phyloP scores from a whole-genome alignment of 2,797 vertebrate species.

The Alauda arvensis region DNA sequence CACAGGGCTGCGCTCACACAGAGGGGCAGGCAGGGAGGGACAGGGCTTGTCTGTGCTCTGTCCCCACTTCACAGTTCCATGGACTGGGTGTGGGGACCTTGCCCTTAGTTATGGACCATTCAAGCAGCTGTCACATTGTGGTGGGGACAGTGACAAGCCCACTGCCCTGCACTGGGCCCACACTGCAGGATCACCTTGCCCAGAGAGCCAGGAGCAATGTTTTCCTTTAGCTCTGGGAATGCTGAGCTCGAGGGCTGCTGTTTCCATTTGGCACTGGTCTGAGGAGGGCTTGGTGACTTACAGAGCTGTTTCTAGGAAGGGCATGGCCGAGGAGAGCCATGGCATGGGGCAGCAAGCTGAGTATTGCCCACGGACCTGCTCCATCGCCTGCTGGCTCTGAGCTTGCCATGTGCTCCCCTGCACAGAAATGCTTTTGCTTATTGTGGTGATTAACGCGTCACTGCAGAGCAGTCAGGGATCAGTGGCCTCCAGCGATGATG shows the following conservation, averaged over 20 bases:
- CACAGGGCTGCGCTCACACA: background rate
- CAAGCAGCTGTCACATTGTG: accelerated
- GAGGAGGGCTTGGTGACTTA: background rate
- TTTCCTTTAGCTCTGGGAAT: background rate
- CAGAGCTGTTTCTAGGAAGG: background rate
- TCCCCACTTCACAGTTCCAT: background rate
- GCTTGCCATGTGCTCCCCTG: background rate
- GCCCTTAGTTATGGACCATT: background rate
- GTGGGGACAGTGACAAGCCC: background rate
- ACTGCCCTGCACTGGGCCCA: background rate
- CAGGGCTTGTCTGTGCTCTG: background rate
- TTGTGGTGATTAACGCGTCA: background rate
- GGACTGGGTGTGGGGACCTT: background rate
- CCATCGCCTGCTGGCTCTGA: accelerated
- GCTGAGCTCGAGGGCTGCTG: accelerated
- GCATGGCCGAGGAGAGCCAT: accelerated
- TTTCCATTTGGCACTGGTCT: background rate
- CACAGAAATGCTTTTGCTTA: background rate
- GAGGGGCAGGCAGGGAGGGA: background rate
- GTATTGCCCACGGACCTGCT: accelerated
- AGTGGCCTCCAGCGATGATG: background rate
- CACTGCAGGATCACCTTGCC: accelerated
- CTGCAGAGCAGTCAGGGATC: background rate
- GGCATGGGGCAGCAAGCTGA: accelerated
- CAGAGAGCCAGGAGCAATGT: background rate